Evolutionary conservation across 2,888 invertebrate species (phyloP).

Genomic region (Amiota minor): DNA sequence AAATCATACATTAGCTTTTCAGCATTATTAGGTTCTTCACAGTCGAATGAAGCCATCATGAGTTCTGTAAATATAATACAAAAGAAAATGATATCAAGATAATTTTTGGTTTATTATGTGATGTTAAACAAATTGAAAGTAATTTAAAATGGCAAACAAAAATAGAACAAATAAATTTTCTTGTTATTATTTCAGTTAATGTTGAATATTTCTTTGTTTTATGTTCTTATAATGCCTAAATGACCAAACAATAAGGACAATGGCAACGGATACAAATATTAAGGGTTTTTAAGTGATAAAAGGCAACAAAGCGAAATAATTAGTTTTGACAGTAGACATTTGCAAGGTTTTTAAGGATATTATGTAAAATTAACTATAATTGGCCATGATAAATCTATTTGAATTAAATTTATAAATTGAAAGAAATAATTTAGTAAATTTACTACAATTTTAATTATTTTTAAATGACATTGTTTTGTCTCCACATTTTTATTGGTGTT

Average conservation of each 20-base stretch:
- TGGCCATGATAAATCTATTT: neutral
- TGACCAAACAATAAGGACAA: neutral
- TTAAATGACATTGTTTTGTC: no score
- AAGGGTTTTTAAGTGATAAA: neutral
- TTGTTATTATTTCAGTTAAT: no score
- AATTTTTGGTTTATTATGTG: neutral
- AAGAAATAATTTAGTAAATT: no score
- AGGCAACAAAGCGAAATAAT: no score
- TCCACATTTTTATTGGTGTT: no score
- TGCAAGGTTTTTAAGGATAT: no score
- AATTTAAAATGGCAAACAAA: neutral
- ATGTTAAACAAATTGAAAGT: neutral
- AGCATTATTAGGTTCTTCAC: constrained; percentile 71
- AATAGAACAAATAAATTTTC: neutral
- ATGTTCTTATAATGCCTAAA: neutral
- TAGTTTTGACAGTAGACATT: no score
- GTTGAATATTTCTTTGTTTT: constrained; percentile 2
- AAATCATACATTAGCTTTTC: constrained; percentile 71
- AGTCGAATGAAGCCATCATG: constrained; percentile 72
- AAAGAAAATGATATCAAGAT: constrained; percentile 26
- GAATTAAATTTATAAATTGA: no score
- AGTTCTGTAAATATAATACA: constrained; percentile 61
- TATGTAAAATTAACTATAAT: no score
- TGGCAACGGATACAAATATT: neutral
- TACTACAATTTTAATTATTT: no score